Conservation (phyloP, 2,113 vertebrate species). For the Oryzias javanicus region DNA sequence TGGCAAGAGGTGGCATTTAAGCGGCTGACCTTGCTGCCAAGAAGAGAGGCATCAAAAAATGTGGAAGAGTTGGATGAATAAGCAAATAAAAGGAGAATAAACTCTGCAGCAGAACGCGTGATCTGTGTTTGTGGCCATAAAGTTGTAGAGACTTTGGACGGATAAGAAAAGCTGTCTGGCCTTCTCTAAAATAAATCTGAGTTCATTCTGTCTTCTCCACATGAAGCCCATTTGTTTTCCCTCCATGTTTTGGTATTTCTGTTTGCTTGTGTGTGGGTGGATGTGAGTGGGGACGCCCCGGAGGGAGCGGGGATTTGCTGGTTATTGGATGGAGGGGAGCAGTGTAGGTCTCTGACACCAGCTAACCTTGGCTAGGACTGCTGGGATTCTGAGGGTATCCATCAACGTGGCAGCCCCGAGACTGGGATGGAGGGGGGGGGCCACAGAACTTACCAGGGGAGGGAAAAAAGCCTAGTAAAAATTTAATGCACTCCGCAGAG, state of each 20-base stretch:
- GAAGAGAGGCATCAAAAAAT: conserved; percentile 48
- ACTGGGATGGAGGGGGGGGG: conserved; percentile 66
- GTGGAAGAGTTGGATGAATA: conserved; percentile 4
- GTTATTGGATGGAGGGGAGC: conserved; percentile 68
- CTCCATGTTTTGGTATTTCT: conserved; percentile 6
- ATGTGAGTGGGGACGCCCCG: conserved; percentile 24
- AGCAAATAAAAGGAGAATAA: conserved; percentile 19
- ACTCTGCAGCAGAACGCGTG: not conserved
- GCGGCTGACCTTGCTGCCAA: conserved; percentile 70
- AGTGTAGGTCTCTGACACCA: conserved; percentile 75
- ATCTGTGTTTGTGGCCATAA: not conserved
- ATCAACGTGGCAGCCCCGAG: conserved; percentile 82
- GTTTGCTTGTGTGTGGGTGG: conserved; percentile 9
- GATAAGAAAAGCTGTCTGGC: not conserved
- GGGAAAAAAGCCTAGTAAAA: conserved; percentile 92
- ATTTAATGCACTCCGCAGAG: conserved; percentile 99
- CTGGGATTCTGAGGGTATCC: conserved; percentile 81
- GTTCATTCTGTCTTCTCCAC: conserved; percentile 4
- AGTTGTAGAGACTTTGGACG: not conserved
- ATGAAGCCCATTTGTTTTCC: not conserved
- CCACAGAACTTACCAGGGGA: conserved; percentile 84
- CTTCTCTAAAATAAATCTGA: not conserved
- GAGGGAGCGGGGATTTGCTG: conserved; percentile 64
- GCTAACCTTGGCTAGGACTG: conserved; percentile 84
- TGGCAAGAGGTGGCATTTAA: conserved; percentile 73